Evolutionary conservation across 64 coral and sea anemone genomes (phyloP).

Genomic region (Dendrophyllia cribrosa): DNA sequence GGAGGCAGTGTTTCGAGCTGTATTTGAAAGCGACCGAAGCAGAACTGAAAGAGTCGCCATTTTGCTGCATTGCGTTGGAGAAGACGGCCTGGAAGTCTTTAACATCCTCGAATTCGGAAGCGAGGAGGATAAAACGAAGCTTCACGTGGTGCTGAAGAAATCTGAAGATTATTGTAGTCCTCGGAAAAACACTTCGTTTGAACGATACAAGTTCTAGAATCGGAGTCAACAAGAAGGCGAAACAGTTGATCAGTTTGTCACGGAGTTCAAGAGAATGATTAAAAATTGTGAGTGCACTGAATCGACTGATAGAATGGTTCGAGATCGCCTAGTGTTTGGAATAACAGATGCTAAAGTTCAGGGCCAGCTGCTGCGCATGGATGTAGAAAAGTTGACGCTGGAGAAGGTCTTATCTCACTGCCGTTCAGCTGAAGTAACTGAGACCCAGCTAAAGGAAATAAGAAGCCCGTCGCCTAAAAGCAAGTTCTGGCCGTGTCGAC

Average conservation of each 20-base stretch:
- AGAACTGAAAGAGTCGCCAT: constrained; percentile 9
- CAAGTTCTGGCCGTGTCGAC: too few species aligned
- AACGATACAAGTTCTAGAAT: constrained; percentile 51
- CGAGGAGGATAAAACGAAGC: constrained; percentile 19
- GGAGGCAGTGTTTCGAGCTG: constrained; percentile 31
- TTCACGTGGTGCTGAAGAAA: background rate
- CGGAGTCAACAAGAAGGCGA: constrained; percentile 40
- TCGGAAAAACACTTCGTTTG: constrained; percentile 49
- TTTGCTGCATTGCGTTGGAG: constrained; percentile 24
- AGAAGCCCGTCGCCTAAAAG: too few species aligned
- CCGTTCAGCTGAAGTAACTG: too few species aligned
- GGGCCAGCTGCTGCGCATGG: too few species aligned
- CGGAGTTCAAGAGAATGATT: constrained; percentile 36
- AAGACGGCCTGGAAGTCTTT: constrained; percentile 39
- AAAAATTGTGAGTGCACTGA: constrained; percentile 36
- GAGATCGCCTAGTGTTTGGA: constrained; percentile 32
- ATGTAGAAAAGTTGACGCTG: too few species aligned
- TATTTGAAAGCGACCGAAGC: constrained; percentile 4
- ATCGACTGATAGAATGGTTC: constrained; percentile 29
- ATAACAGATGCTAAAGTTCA: constrained; percentile 24
- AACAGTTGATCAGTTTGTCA: constrained; percentile 44
- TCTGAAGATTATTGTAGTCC: constrained; percentile 26
- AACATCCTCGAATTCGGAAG: constrained; percentile 36
- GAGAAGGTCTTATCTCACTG: too few species aligned
- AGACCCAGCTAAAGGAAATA: too few species aligned